A percentile compares a stretch with the other conserved stretches of the same genome.
Evolutionary conservation across 2,888 invertebrate genomes (phyloP).

Genomic region (Adela reaumurella): DNA sequence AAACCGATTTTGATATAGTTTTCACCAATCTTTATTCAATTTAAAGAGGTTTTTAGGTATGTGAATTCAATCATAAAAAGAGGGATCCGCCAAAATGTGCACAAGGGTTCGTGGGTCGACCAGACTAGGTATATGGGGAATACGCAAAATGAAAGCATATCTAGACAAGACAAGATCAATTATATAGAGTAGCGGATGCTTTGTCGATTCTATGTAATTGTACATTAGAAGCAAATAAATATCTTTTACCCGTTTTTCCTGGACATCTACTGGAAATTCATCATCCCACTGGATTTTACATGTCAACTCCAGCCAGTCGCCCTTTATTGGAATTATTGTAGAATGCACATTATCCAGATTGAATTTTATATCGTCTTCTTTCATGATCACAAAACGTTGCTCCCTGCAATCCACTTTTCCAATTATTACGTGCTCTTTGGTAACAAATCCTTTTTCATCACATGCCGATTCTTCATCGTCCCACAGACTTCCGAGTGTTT

Average conservation of each 20-base stretch:
- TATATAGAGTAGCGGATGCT: not conserved
- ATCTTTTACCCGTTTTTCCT: conserved; percentile 30
- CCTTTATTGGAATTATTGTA: conserved; percentile 63
- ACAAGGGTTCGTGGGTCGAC: no score
- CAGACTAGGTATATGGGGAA: no score
- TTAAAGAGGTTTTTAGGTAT: no score
- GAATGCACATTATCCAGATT: conserved; percentile 60
- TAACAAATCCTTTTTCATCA: conserved; percentile 25
- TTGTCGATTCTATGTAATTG: no score
- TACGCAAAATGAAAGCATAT: no score
- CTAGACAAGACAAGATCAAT: conserved; percentile 1
- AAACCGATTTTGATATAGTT: no score
- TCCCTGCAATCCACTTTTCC: conserved; percentile 29
- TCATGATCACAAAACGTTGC: conserved; percentile 38
- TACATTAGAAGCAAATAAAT: no score
- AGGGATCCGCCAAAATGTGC: no score
- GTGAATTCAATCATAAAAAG: no score
- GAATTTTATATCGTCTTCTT: conserved; percentile 54
- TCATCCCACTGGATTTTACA: conserved; percentile 62
- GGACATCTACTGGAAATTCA: conserved; percentile 39
- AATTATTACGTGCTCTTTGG: conserved; percentile 33
- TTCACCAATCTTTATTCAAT: no score
- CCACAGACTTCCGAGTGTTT: conserved; percentile 50
- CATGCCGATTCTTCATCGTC: conserved; percentile 31
- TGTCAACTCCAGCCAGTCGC: conserved; percentile 66